Evolutionary conservation across 2,888 invertebrate genomes (phyloP).

Genomic region (Phytoseiulus persimilis): DNA sequence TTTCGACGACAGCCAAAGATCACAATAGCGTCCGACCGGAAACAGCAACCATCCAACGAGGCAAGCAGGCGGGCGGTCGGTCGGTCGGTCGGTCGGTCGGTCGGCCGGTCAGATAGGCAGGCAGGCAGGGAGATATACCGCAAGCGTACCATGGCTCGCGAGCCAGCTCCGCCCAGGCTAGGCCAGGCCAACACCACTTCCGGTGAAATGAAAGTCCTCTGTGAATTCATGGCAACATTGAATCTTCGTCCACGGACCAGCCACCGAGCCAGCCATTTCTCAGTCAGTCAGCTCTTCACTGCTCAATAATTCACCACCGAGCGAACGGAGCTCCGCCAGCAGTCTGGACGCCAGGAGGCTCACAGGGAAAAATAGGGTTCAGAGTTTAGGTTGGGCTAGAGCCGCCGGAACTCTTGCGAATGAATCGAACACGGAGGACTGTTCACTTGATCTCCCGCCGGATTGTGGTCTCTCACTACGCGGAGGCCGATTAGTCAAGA

Average conservation of each 20-base stretch:
- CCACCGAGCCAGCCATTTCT: not conserved
- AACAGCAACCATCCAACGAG: not conserved
- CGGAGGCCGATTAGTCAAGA: no score
- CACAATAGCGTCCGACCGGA: not conserved
- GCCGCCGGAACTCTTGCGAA: no score
- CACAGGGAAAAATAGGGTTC: not conserved
- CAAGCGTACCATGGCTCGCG: not conserved
- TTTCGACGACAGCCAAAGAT: not conserved
- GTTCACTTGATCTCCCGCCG: no score
- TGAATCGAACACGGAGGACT: no score
- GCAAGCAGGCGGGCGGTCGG: no score
- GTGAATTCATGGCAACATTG: not conserved
- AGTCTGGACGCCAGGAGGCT: not conserved
- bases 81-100: no score
- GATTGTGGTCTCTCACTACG: no score
- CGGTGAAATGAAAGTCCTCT: not conserved
- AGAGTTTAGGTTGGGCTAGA: not conserved
- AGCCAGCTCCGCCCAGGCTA: not conserved
- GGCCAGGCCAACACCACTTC: not conserved
- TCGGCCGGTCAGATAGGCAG: no score
- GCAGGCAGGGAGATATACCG: not conserved
- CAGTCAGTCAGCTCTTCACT: not conserved
- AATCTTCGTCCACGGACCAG: not conserved
- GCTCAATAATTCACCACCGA: not conserved
- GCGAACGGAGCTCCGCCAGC: not conserved